Evolutionary conservation across 2,113 vertebrate genomes (phyloP).

Genomic region (Pomatostomus ruficeps): DNA sequence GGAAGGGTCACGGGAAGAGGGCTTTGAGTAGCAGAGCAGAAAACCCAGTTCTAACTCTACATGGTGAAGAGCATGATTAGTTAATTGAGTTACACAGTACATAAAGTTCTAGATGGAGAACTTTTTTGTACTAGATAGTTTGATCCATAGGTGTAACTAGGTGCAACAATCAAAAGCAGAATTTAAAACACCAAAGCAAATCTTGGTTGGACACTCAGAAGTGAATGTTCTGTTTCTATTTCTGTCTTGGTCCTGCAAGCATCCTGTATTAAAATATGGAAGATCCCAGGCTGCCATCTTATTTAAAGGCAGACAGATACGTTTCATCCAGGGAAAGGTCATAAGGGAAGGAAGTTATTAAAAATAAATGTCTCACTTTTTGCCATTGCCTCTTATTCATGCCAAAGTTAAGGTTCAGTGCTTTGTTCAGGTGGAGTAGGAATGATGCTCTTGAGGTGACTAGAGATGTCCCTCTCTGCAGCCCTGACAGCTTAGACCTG

Average conservation of each 20-base stretch:
- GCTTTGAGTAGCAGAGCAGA: not conserved
- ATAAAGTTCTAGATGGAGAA: not conserved
- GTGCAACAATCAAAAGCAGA: not conserved
- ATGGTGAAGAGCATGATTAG: not conserved
- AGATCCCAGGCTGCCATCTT: not conserved
- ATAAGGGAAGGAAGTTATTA: not conserved
- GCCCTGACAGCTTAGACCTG: not conserved
- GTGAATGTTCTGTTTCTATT: not conserved
- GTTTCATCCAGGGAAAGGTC: not conserved
- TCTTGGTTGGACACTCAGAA: not conserved
- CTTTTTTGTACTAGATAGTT: not conserved
- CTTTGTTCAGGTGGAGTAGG: not conserved
- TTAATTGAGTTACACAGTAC: not conserved
- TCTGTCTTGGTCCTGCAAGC: not conserved
- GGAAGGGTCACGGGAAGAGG: accelerated
- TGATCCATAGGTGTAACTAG: not conserved
- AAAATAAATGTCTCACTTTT: not conserved
- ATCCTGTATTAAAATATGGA: not conserved
- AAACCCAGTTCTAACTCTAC: not conserved
- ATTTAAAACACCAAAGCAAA: not conserved
- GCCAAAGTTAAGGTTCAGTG: not conserved
- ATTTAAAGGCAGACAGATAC: not conserved
- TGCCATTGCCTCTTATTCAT: not conserved
- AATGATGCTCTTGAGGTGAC: not conserved
- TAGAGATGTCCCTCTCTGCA: not conserved